These are phyloP conservation scores for Alectoris magna DNA, from an alignment of 2,797 vertebrate genomes.

Conservation along the genomic window DNA sequence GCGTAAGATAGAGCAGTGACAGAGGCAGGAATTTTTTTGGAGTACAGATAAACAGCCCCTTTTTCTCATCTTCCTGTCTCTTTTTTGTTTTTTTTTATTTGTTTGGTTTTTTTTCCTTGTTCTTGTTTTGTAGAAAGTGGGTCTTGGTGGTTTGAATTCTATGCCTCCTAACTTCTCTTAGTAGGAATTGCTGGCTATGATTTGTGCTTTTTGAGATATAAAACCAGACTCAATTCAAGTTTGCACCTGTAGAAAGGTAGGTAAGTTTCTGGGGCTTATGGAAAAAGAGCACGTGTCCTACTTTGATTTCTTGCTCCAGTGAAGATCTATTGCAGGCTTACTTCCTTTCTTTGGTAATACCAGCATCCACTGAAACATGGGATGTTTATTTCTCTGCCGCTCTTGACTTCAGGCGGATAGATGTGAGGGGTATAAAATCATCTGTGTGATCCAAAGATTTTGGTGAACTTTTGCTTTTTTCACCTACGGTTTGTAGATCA, in stretches of 20 bases:
- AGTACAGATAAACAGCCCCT: neutral
- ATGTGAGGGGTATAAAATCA: neutral
- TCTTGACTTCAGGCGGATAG: neutral
- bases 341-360: neutral
- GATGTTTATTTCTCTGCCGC: neutral
- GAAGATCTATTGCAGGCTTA: neutral
- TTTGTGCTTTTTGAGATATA: neutral
- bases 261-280: neutral
- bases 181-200: neutral
- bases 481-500: neutral
- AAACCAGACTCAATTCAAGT: neutral
- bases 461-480: neutral
- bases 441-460: neutral
- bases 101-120: neutral
- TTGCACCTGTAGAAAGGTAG: neutral
- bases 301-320: neutral
- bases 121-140: neutral
- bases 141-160: neutral
- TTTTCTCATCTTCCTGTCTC: neutral
- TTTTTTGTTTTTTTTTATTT: neutral
- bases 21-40: neutral
- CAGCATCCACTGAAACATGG: neutral
- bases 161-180: neutral
- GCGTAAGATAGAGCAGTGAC: neutral
- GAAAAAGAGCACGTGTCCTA: neutral